These are phyloP conservation scores for Lethrus apterus DNA, from an alignment of 1,140 invertebrate species.

Conservation along the genomic window DNA sequence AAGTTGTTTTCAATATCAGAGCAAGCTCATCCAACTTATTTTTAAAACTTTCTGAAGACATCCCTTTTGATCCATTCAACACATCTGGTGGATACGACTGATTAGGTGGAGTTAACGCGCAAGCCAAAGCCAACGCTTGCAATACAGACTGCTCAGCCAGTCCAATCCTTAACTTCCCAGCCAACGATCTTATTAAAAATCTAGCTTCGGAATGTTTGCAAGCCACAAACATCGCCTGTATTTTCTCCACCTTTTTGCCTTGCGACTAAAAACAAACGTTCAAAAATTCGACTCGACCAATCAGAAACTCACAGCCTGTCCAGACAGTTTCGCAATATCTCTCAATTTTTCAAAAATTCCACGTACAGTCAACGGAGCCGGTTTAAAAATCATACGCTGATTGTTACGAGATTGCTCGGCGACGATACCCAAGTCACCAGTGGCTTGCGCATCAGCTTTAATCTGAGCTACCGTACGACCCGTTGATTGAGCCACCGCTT, in stretches of 20 bases:
- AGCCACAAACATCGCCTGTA: conserved; percentile 87
- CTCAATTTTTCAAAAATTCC: conserved; percentile 81
- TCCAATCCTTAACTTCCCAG: conserved; percentile 93
- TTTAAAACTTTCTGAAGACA: conserved; percentile 69
- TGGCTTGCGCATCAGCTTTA: conserved; percentile 68
- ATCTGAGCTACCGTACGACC: conserved; percentile 81
- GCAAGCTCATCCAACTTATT: conserved; percentile 69
- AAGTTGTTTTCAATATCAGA: conserved; percentile 84
- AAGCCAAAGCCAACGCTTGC: conserved; percentile 83
- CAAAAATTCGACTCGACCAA: not conserved
- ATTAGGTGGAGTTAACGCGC: conserved; percentile 60
- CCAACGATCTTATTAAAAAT: conserved; percentile 85
- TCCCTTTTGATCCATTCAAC: conserved; percentile 53
- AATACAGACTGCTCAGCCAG: conserved; percentile 95
- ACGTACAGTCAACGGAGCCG: conserved; percentile 56
- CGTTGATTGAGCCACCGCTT: conserved; percentile 89
- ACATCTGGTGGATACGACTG: conserved; percentile 59
- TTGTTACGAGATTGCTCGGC: conserved; percentile 84
- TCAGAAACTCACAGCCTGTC: conserved; percentile 49
- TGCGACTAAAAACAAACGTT: conserved; percentile 29
- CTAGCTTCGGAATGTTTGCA: conserved; percentile 86
- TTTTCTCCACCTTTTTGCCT: conserved; percentile 85
- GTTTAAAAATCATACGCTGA: conserved; percentile 83
- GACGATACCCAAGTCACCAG: conserved; percentile 88
- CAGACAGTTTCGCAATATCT: conserved; percentile 85